Evolutionary conservation across 2,888 invertebrate genomes (phyloP), one percentile per base, ranked within the genome.

Genomic region (Tiliacea aurago): DNA sequence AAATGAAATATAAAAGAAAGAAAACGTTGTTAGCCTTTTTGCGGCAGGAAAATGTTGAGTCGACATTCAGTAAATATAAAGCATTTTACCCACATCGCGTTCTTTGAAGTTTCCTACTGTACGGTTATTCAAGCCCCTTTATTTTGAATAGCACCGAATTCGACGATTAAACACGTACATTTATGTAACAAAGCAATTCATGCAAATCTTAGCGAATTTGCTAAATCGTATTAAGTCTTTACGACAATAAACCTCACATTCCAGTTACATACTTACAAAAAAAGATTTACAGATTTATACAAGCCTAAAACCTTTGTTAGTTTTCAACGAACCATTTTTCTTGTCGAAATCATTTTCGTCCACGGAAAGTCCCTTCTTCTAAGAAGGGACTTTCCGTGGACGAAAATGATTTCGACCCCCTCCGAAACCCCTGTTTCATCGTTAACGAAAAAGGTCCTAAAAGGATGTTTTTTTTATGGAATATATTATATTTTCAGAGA

Each of bases 401-500:
- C n/a, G n/a, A n/a, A n/a, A n/a, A n/a, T n/a, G n/a, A n/a, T n/a
- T n/a, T n/a, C n/a, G n/a, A n/a, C n/a, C n/a, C n/a, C n/a, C n/a
- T n/a, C n/a, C n/a, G n/a, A n/a, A n/a, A 73, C 61, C 65, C 67
- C 75, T 78, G 59, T 74, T 74, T 70, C 37, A 6, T 53, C 43
- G 23, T 10, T 2, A 69, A 81, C 53, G 59, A 49, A 28, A 28
- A 28, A 28, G 1, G 28, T 55, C 45, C 9, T 23, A 53, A 71
- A 70, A 59, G 51, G n/a, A 58, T 76, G 61, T 79, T 67, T 75
- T 78, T n/a, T 78, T 77, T 80, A 73, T 49, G 53, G 70, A 18
- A 45, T 62, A 55, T 37, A 4, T 37, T 4, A 6, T 79, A 72
- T 81, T 87, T 88, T 28, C 93, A 98, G 98, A 98, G 94, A 95